Percentiles rank a stretch among this genome's conserved stretches.
These are phyloP conservation scores for Trachemys scripta DNA, from an alignment of 2,113 vertebrate species.

Conservation along the genomic window DNA sequence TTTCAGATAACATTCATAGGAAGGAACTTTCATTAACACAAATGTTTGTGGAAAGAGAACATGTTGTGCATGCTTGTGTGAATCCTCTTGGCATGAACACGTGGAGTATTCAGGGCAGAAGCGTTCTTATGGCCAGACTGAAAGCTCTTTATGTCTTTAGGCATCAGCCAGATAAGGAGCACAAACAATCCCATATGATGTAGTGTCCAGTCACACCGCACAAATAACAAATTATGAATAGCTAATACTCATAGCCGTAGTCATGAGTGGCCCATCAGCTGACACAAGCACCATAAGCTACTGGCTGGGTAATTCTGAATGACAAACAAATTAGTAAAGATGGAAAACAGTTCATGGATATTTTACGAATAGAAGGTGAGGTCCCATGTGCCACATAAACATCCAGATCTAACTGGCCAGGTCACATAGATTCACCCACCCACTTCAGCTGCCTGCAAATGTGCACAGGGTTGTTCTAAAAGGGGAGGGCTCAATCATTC, in stretches of 20 bases:
- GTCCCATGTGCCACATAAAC: not conserved
- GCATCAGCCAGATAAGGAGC: not conserved
- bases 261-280: not conserved
- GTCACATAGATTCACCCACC: not conserved
- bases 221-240: not conserved
- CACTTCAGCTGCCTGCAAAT: not conserved
- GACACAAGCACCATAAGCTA: not conserved
- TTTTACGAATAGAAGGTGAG: not conserved
- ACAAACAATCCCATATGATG: not conserved
- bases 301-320: not conserved
- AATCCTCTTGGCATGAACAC: not conserved
- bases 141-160: not conserved
- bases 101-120: not conserved
- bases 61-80: not conserved
- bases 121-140: not conserved
- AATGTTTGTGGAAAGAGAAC: not conserved
- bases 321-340: not conserved
- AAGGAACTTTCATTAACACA: not conserved
- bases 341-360: not conserved
- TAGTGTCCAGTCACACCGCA: not conserved
- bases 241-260: not conserved
- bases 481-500: not conserved
- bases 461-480: not conserved
- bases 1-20: not conserved
- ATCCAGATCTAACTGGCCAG: not conserved